Evolutionary conservation across 2,113 vertebrate genomes (phyloP).

Genomic region (Pteropus alecto): DNA sequence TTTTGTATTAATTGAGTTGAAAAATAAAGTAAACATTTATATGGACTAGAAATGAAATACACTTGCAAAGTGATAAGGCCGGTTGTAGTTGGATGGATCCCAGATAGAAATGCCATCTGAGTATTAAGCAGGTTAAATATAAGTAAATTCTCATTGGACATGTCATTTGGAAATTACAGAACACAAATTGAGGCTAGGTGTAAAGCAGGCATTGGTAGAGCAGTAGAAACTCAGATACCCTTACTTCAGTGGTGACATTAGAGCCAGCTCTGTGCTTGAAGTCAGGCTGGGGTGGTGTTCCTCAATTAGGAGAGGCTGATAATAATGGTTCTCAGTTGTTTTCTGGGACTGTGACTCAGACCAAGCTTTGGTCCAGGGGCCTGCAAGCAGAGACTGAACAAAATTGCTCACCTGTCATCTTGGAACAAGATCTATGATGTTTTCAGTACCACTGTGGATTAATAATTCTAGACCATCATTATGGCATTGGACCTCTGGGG

Average conservation of each 20-base stretch:
- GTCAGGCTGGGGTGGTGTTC: background rate
- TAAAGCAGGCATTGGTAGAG: too few relatives aligned
- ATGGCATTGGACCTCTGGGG: background rate
- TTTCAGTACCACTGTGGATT: background rate
- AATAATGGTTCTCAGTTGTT: background rate
- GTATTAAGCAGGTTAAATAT: background rate
- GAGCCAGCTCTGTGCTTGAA: background rate
- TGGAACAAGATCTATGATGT: background rate
- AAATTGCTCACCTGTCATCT: background rate
- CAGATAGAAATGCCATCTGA: background rate
- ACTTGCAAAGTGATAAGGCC: background rate
- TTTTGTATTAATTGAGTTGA: background rate
- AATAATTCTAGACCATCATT: background rate
- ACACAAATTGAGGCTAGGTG: too few relatives aligned
- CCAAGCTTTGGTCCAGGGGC: background rate
- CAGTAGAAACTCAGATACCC: too few relatives aligned
- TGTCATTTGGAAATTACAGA: background rate
- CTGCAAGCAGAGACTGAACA: background rate
- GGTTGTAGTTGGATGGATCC: background rate
- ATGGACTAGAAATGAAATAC: background rate
- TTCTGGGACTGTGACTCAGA: background rate
- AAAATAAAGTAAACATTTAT: background rate
- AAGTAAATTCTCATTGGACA: background rate
- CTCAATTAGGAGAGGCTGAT: too few relatives aligned
- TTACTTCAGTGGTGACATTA: too few relatives aligned